Base-by-base conservation (phyloP, 2,797 vertebrate species). In the Gambelia wislizenii region DNA sequence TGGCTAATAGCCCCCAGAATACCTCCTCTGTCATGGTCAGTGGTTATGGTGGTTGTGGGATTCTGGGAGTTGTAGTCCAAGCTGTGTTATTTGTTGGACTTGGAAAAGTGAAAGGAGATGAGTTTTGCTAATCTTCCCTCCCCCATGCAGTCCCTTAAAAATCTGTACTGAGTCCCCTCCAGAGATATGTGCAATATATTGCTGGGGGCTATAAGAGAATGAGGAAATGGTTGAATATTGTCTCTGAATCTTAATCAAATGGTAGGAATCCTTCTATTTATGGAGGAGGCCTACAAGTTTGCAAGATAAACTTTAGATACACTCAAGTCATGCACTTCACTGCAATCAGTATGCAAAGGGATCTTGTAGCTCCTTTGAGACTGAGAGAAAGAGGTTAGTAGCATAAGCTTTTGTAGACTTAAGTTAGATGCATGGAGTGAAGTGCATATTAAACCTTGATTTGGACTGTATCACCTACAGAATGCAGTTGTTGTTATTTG, bases 401-500 rank as follows among this genome's bases (percentile, higher is more conserved):
- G n/a, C n/a, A n/a, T n/a, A n/a, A n/a, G n/a, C n/a, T n/a, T n/a
- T n/a, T n/a, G n/a, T n/a, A n/a, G n/a, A n/a, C n/a, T n/a, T n/a
- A n/a, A n/a, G n/a, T n/a, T n/a, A n/a, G n/a, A n/a, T n/a, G n/a
- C n/a, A n/a, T n/a, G n/a, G n/a, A n/a, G n/a, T n/a, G n/a, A n/a
- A n/a, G n/a, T n/a, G n/a, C 8, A 59, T 75, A 39, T 30, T 16
- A 54, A 76, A 61, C 52, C 22, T 44, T 4, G 22, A 22, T 39
- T 22, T 14, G 6, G 47, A 54, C n/a, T 36, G 52, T 36, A 12
- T 9, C 0, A 7, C 3, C 22, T 22, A 16, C 14, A 47, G 80
- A 0, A 0, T 7, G 13, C n/a, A 8, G n/a, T 6, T 25, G 13
- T 39, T 52, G 54, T 56, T 18, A 56, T 56, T 56, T 56, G 54